Base-by-base conservation (phyloP, 2,113 vertebrate species). In the Ailuropoda melanoleuca region DNA sequence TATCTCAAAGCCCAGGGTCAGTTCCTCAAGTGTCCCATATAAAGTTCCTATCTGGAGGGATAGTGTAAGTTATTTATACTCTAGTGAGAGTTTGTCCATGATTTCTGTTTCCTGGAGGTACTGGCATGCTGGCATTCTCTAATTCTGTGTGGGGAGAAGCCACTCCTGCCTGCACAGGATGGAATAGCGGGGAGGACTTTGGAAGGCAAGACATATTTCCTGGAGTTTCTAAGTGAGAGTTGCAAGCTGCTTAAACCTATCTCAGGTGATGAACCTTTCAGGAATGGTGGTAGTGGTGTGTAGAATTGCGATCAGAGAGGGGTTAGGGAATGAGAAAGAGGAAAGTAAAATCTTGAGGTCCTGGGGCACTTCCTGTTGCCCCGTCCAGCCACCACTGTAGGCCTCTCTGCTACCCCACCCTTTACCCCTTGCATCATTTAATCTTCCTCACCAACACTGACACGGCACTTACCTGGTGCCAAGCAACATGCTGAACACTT, bases 311-410 rank as follows among this genome's bases (percentile, higher is more conserved):
- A n/a, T 26, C 60, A 18, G 2, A n/a, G 17, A 89, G 62, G 4
- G 94, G 24, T 64, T 72, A 64, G n/a, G 24, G 34, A 90, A 8
- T 13, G 13, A 64, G 6, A 31, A 91, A 68, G 24, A 75, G 17
- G 46, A 37, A 68, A 34, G 19, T 50, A 55, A 58, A 64, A 18
- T 6, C 39, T 60, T 62, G 6, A 88, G 14, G 39, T 5, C 15
- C 23, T 23, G 5, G 13, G 21, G 0, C 3, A 37, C 64, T 72
- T 88, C 15, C 62, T 93, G 24, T 80, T 87, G 56, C 39, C 62
- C 56, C 31, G 0, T 37, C 1, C 43, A 56, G 23, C 4, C 34
- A 19, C 14, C 8, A 8, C 15, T 5, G 3, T 1, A 7, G 18
- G 17, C 8, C 8, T 24, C 4, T 82, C 46, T 58, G 34, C 31